Evolutionary conservation across 1,140 invertebrate genomes (phyloP).

Genomic region (Drosophila ambigua): DNA sequence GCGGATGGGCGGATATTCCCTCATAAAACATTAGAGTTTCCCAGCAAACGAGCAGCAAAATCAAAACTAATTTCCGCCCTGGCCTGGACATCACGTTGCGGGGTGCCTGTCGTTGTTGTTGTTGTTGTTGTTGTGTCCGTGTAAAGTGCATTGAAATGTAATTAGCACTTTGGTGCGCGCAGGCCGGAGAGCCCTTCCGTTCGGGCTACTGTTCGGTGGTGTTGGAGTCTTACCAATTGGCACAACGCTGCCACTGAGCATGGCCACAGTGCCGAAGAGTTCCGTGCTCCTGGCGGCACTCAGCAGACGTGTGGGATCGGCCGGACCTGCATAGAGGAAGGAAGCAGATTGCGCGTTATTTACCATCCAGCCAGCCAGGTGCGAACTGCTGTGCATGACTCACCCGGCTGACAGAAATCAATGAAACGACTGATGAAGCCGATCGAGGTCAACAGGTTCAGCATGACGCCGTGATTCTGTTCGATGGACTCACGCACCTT

Average conservation of each 20-base stretch:
- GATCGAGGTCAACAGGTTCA: conserved; percentile 76
- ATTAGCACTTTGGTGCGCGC: conserved; percentile 55
- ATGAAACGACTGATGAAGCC: conserved; percentile 81
- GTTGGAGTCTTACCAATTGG: conserved; percentile 64
- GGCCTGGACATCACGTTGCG: conserved; percentile 63
- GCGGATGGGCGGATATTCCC: conserved; percentile 63
- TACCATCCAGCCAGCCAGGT: conserved; percentile 41
- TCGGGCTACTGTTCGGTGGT: conserved; percentile 57
- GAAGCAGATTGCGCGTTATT: conserved; percentile 26
- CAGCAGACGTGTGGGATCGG: conserved; percentile 79
- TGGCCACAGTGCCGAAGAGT: conserved; percentile 78
- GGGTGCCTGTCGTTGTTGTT: background rate
- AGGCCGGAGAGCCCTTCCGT: background rate
- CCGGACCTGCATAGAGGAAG: conserved; percentile 58
- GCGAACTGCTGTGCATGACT: conserved; percentile 46
- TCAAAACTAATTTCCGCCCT: conserved; percentile 79
- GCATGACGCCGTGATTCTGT: conserved; percentile 76
- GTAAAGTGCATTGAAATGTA: conserved; percentile 53
- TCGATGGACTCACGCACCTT: conserved; percentile 82
- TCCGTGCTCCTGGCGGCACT: conserved; percentile 75
- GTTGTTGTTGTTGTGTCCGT: background rate
- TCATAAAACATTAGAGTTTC: conserved; percentile 51
- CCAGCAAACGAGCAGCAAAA: conserved; percentile 27
- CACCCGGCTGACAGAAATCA: conserved; percentile 79
- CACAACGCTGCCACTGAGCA: conserved; percentile 74